Base-by-base conservation (phyloP, 1,140 invertebrate species). In the Drosophila azteca region DNA sequence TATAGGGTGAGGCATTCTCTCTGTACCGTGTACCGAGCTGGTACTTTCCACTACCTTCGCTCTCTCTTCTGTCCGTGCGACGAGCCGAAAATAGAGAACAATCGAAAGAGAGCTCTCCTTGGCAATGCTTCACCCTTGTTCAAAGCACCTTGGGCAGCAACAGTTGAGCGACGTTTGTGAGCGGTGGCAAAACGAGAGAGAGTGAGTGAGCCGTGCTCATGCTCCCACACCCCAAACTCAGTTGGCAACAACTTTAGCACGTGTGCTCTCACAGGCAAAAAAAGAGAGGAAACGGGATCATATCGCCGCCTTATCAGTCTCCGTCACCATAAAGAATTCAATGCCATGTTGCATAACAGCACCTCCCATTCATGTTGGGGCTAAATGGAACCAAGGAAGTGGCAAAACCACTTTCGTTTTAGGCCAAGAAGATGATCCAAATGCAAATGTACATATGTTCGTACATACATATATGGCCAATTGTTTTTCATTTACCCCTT, bases 401-500 rank as follows among this genome's bases (percentile, higher is more conserved):
- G 31, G 24, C 29, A 50, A 24, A 11, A 51, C 17, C 45, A 44
- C 53, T 68, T 48, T 54, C 48, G 35, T 26, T 63, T 84, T 76
- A 58, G 50, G 20, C 59, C 41, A 58, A 76, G 62, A 57, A 62
- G 43, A 39, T 53, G 5, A 64, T 53, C 26, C 29, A 45, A 29
- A 57, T 26, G 35, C 35, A 39, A 11, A 39, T 39, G 11, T 13
- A 39, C 35, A 39, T 5, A 39, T 39, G 35, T 13, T 13, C 4
- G 11, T 44, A 51, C 43, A 64, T 44, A 51, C 43, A 64, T 63
- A 75, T 71, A 43, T 48, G 54, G 41, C 60, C 60, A 87, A 80
- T 84, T 85, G 84, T 90, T 89, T 89, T 89, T 89, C 84, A 89
- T 89, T 89, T 90, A 77, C 73, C 84, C 84, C 84, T 67, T 90